These are phyloP conservation scores for Hemibagrus guttatus DNA, from an alignment of 2,797 vertebrate species.

Conservation along the genomic window DNA sequence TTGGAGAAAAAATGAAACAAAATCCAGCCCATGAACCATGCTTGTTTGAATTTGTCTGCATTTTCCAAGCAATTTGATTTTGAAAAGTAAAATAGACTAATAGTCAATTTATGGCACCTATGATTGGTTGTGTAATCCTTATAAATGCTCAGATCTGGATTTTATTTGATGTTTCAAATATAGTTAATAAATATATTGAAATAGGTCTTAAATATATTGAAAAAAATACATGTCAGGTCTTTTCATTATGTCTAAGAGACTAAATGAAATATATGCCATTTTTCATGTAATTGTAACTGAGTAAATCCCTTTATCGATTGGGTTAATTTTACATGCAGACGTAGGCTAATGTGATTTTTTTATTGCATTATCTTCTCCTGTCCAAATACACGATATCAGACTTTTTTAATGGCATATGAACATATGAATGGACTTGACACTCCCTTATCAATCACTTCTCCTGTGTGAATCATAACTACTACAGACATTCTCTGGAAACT, in stretches of 20 bases:
- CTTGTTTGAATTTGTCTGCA: not conserved
- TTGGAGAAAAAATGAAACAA: slow-evolving; percentile 20
- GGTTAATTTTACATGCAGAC: not conserved
- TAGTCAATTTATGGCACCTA: not conserved
- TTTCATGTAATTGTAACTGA: not conserved
- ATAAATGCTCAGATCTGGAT: not conserved
- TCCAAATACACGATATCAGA: not conserved
- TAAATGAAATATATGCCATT: not conserved
- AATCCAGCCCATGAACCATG: not conserved
- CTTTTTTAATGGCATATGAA: not conserved
- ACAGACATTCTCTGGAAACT: not conserved
- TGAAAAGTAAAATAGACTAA: not conserved
- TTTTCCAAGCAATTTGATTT: not conserved
- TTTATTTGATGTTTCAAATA: not conserved
- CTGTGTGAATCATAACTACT: not conserved
- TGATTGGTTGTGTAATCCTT: not conserved
- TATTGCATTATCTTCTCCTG: not conserved
- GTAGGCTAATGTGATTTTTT: not conserved
- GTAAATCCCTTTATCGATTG: not conserved
- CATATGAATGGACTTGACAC: not conserved
- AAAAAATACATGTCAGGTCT: too few relatives aligned
- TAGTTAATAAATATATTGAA: not conserved
- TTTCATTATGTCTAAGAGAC: not conserved
- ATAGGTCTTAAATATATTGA: not conserved
- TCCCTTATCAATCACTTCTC: not conserved